A percentile compares a stretch with the other conserved stretches of the same genome.
These are phyloP conservation scores for Pachycephala philippinensis DNA, from an alignment of 2,113 vertebrate genomes.

Conservation along the genomic window DNA sequence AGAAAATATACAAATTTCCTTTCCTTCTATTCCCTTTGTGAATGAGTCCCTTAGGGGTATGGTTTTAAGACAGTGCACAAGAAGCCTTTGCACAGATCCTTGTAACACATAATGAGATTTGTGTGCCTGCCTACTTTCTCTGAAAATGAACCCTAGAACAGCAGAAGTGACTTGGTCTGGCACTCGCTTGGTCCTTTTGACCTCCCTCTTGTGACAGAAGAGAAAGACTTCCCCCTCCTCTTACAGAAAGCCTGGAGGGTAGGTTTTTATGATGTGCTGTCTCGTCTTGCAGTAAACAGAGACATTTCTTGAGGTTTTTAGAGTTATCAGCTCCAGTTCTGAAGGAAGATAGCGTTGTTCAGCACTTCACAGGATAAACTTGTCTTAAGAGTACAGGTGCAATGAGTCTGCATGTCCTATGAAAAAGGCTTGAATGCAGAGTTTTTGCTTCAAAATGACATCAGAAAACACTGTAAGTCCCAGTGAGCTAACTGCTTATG, in stretches of 20 bases:
- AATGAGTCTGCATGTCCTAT: background rate
- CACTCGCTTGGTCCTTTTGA: background rate
- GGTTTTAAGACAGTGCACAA: background rate
- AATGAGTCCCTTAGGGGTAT: conserved; percentile 42
- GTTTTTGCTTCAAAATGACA: background rate
- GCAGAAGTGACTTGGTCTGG: background rate
- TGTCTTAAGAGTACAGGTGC: background rate
- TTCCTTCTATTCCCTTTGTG: background rate
- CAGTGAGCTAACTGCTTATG: background rate
- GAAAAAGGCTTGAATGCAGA: background rate
- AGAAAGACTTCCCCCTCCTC: background rate
- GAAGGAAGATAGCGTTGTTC: background rate
- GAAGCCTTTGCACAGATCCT: background rate
- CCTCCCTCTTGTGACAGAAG: background rate
- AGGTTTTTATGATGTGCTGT: background rate
- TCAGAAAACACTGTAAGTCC: background rate
- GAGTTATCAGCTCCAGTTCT: background rate
- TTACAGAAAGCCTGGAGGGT: background rate
- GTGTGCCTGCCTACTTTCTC: background rate
- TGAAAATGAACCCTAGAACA: background rate
- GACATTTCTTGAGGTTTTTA: background rate
- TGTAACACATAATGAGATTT: background rate
- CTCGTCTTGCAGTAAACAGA: background rate
- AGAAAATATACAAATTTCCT: conserved; percentile 20
- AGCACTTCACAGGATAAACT: background rate